Conservation (phyloP, 2,888 invertebrate species). For the Tenthredo distinguenda region DNA sequence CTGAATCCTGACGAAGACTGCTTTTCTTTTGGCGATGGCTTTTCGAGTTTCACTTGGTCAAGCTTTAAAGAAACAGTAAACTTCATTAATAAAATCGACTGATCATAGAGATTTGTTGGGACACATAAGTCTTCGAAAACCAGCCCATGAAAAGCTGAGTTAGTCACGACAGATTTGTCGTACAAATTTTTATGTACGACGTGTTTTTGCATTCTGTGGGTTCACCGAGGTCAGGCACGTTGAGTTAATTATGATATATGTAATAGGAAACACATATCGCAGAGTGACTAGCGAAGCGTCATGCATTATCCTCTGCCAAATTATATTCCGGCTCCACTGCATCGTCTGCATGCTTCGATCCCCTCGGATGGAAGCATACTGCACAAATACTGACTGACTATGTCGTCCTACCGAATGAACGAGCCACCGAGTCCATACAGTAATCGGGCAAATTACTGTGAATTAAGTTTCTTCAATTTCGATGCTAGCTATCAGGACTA, state of each 20-base stretch:
- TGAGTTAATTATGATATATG: not conserved
- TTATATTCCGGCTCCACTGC: slow-evolving; percentile 1
- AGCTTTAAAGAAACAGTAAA: too few species aligned
- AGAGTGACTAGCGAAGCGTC: not conserved
- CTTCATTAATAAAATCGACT: too few species aligned
- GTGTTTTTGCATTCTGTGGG: not conserved
- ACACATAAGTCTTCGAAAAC: too few species aligned
- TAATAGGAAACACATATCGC: not conserved
- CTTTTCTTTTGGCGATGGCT: too few species aligned
- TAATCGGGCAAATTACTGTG: not conserved
- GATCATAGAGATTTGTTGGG: too few species aligned
- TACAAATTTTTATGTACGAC: too few species aligned
- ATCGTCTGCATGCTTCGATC: not conserved
- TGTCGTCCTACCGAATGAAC: not conserved
- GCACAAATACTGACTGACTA: not conserved
- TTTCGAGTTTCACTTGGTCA: too few species aligned
- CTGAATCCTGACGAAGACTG: too few species aligned
- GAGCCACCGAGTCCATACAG: not conserved
- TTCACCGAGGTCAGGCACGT: not conserved
- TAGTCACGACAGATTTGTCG: too few species aligned
- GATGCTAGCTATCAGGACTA: not conserved
- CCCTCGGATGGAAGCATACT: not conserved
- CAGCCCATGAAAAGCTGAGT: too few species aligned
- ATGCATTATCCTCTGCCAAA: not conserved
- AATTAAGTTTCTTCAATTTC: not conserved